These are phyloP conservation scores for Paraescarpia echinospica DNA, from an alignment of 1,140 invertebrate genomes.

Conservation along the genomic window DNA sequence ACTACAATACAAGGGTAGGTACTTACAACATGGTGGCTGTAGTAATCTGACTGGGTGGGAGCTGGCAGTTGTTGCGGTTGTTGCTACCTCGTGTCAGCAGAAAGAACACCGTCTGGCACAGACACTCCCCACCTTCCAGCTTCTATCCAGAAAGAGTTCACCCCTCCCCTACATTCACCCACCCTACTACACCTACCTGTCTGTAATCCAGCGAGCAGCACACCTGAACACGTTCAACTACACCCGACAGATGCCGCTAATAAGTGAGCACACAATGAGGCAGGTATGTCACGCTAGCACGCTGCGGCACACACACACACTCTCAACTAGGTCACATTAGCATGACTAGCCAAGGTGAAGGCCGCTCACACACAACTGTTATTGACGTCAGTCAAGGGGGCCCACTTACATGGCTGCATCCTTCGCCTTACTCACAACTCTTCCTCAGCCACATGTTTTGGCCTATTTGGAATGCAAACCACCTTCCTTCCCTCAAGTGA, in stretches of 20 bases:
- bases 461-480: neutral
- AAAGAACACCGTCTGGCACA: neutral
- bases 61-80: neutral
- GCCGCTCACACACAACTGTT: neutral
- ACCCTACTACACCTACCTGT: neutral
- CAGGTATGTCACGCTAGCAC: neutral
- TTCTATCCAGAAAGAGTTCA: neutral
- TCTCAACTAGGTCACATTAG: conserved; percentile 5
- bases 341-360: conserved; percentile 3
- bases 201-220: neutral
- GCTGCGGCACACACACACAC: neutral
- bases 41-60: neutral
- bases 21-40: neutral
- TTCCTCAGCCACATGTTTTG: too few species aligned
- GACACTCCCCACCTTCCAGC: neutral
- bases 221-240: neutral
- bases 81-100: neutral
- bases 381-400: neutral
- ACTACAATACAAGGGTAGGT: neutral
- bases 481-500: neutral
- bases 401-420: neutral
- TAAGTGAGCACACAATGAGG: conserved; percentile 4
- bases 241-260: neutral
- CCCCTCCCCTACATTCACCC: neutral
- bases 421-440: neutral